These are phyloP conservation scores for Vulpes ferrilata DNA, from an alignment of 2,113 vertebrate species.

Conservation along the genomic window DNA sequence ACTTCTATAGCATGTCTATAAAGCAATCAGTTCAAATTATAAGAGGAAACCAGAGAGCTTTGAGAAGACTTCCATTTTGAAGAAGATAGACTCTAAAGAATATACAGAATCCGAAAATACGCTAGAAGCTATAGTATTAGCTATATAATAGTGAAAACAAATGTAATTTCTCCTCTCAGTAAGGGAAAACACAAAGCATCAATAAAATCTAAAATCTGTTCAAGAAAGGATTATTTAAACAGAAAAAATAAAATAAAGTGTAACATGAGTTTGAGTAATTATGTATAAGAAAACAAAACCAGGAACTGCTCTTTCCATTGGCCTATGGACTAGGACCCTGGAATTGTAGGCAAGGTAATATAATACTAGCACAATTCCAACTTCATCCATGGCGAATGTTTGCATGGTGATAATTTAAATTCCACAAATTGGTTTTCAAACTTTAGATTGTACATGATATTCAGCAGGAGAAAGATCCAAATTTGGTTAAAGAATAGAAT, in stretches of 20 bases:
- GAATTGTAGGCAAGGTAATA: not conserved
- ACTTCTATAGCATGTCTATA: not conserved
- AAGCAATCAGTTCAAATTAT: not conserved
- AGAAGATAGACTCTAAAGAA: not conserved
- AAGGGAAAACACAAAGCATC: not conserved
- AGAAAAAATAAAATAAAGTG: not conserved
- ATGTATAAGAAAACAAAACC: not conserved
- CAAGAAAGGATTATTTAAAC: not conserved
- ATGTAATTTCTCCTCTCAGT: not conserved
- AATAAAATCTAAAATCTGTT: conserved; percentile 19
- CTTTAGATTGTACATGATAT: not conserved
- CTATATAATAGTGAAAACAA: not conserved
- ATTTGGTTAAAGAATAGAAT: not conserved
- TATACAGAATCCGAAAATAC: not conserved
- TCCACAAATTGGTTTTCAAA: not conserved
- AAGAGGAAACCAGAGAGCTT: not conserved
- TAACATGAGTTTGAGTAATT: not conserved
- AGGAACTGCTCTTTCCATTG: not conserved
- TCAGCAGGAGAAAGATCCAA: not conserved
- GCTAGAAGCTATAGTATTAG: not conserved
- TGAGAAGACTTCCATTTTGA: not conserved
- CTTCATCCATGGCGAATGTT: not conserved
- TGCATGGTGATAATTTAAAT: conserved; percentile 28
- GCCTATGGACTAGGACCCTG: too few relatives aligned
- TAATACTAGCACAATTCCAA: not conserved